A percentile compares a stretch with the other conserved stretches of the same genome.
Conservation (phyloP, 1,140 invertebrate species). For the Apis laboriosa region DNA sequence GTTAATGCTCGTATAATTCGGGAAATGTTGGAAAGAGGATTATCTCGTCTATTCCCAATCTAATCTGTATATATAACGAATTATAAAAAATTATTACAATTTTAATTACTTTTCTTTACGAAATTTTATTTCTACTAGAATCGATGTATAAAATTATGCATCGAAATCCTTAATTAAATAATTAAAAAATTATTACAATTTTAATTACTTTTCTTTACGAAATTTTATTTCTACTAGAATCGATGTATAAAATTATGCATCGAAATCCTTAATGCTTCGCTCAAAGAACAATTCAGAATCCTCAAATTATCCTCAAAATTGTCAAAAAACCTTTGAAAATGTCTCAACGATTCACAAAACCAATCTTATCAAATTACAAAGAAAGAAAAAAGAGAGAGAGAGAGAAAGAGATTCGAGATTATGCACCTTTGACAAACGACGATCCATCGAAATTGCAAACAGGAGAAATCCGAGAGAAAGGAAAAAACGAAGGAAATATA, state of each 20-base stretch:
- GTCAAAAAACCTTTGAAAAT: no score
- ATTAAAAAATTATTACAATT: no score
- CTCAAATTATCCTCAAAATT: no score
- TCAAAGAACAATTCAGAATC: no score
- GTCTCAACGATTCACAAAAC: no score
- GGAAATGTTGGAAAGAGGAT: conserved; percentile 29
- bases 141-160: background rate
- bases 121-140: no score
- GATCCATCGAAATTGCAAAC: background rate
- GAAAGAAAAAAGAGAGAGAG: no score
- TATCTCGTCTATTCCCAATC: background rate
- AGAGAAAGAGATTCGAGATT: background rate
- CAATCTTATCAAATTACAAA: background rate
- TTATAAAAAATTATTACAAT: background rate
- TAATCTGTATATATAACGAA: background rate
- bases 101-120: no score
- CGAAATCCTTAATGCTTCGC: no score
- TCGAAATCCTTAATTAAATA: no score
- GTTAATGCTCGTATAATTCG: conserved; percentile 9
- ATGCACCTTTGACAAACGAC: background rate
- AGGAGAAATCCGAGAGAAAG: background rate
- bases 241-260: background rate
- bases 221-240: no score
- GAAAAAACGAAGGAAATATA: background rate
- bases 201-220: no score